Base-by-base conservation (phyloP, 2,888 invertebrate species). In the Caenorhabditis afra region DNA sequence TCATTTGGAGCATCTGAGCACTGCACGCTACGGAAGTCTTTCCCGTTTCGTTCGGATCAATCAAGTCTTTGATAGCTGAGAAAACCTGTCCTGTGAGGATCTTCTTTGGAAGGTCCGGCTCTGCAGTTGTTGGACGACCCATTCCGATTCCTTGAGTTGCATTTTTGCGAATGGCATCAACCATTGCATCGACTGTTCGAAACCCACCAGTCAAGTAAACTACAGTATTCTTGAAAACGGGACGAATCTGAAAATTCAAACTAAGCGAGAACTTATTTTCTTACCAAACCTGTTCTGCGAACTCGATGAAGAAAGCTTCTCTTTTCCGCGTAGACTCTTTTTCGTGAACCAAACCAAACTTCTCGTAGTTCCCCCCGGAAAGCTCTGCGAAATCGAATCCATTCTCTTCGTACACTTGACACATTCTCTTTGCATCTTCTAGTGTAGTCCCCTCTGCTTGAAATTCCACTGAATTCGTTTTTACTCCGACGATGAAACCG, bases 401-500 rank as follows among this genome's bases (percentile, higher is more conserved):
- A 5, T n/a, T 70, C 0, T 64, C 29, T 7, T 77, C 66, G 11
- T 61, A 65, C 3, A 55, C 50, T 12, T 44, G 1, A 57, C 86
- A 84, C 66, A 86, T 86, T 14, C 61, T 8, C 29, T 70, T 70
- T 0, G 86, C 85, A 39, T 87, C 86, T 18, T 85, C 73, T 10
- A 81, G 49, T 16, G 80, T 73, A 1, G 83, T 67, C 20, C 87
- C 87, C 11, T 80, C 71, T 1, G 66, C 70, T 79, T 87, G 87
- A 49, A 87, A 87, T 47, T 87, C 87, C 2, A 85, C 83, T 0
- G 87, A 87, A 77, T 87, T 87, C n/a, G 85, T 78, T 52, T 87
- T 87, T 39, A 87, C 78, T 35, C 87, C 87, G 12, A 87, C 67
- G 4, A 86, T 37, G 35, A 87, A 87, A 0, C 81, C 83, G 14